Percentiles rank a stretch among this genome's conserved stretches.
Evolutionary conservation across 2,113 vertebrate species (phyloP).

Genomic region (Xiphophorus maculatus): DNA sequence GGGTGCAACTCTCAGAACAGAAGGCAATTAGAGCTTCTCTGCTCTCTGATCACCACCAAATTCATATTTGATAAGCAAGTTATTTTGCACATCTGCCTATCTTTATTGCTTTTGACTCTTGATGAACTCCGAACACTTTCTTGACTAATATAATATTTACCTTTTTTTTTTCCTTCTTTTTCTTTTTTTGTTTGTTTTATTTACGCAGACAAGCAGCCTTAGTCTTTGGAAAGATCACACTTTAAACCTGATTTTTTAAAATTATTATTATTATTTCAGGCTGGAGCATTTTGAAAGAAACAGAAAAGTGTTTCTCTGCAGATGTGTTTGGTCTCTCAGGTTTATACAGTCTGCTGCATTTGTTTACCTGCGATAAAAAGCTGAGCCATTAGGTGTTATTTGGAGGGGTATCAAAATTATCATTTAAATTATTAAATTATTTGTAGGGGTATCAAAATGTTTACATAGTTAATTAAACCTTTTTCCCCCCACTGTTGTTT

Average conservation of each 20-base stretch:
- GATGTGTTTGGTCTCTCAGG: neutral
- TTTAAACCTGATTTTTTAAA: neutral
- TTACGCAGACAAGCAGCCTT: neutral
- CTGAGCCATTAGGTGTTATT: neutral
- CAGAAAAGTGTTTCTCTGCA: neutral
- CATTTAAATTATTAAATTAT: neutral
- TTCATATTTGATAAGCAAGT: neutral
- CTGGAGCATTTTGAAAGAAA: neutral
- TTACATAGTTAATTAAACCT: no score
- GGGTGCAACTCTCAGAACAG: neutral
- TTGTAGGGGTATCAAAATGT: neutral
- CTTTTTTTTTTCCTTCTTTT: neutral
- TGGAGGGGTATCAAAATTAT: neutral
- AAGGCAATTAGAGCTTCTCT: neutral
- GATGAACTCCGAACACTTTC: neutral
- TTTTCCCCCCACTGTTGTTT: neutral
- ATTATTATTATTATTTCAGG: neutral
- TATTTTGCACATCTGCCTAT: neutral
- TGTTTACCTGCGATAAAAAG: conserved; percentile 1
- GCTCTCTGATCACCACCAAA: neutral
- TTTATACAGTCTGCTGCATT: neutral
- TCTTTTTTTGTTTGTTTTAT: neutral
- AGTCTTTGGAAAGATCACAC: no score
- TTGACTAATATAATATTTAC: neutral
- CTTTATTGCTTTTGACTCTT: neutral